These are phyloP conservation scores for Phymanthus crucifer DNA, from an alignment of 92 coral and sea anemone genomes.

Conservation along the genomic window DNA sequence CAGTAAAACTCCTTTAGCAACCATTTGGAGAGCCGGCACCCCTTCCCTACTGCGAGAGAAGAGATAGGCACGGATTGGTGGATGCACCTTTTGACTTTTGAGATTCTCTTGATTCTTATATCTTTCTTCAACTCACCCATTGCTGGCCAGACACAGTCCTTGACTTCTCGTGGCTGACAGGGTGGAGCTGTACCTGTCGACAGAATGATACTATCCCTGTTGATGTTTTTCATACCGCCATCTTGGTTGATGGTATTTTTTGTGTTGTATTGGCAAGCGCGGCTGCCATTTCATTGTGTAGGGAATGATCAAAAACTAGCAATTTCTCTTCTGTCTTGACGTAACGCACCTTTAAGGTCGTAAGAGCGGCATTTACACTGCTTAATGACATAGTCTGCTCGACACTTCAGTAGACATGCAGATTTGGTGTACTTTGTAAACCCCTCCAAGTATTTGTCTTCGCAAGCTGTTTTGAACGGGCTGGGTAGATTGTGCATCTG, in stretches of 20 bases:
- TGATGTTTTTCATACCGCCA: too few species aligned
- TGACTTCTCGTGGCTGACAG: slow-evolving; percentile 89
- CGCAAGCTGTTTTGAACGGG: slow-evolving; percentile 91
- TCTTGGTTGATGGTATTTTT: too few species aligned
- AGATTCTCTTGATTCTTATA: neutral
- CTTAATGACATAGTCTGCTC: slow-evolving; percentile 85
- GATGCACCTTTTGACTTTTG: neutral
- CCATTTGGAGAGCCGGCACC: too few species aligned
- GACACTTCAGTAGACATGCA: slow-evolving; percentile 87
- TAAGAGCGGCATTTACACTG: slow-evolving; percentile 95
- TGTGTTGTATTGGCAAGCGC: too few species aligned
- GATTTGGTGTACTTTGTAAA: slow-evolving; percentile 95
- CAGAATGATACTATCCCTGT: neutral
- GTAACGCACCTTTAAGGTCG: slow-evolving; percentile 74
- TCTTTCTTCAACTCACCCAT: slow-evolving; percentile 70
- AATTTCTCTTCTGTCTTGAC: too few species aligned
- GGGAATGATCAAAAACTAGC: too few species aligned
- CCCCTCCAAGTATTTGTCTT: slow-evolving; percentile 81
- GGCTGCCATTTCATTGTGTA: too few species aligned
- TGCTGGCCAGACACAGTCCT: slow-evolving; percentile 98
- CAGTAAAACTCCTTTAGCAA: neutral
- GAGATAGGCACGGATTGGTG: neutral
- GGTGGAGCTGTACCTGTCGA: slow-evolving; percentile 80
- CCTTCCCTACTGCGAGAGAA: too few species aligned
- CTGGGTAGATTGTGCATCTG: slow-evolving; percentile 90